phyloP scores from a whole-genome alignment of 2,113 vertebrate genomes.

The Grus americana region DNA sequence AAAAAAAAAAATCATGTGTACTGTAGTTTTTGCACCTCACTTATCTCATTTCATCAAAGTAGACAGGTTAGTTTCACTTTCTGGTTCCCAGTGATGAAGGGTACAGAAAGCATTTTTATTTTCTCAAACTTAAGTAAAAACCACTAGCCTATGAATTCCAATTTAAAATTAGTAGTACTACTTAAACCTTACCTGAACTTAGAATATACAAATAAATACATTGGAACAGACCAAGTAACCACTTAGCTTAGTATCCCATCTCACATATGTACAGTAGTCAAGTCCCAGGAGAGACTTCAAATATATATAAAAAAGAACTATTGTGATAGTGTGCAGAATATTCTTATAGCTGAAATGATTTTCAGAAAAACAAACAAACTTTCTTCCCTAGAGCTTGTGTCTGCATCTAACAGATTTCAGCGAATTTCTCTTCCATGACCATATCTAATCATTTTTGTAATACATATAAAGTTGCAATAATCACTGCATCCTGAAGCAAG shows the following conservation, averaged over 20 bases:
- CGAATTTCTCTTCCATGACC: constrained; percentile 31
- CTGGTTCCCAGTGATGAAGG: not conserved
- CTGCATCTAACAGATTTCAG: constrained; percentile 10
- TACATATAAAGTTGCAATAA: constrained; percentile 23
- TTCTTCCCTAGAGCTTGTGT: not conserved
- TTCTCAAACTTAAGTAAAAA: not conserved
- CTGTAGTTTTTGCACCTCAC: not conserved
- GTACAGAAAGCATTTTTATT: not conserved
- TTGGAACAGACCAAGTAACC: not conserved
- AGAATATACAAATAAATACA: not conserved
- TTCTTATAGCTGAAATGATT: not conserved
- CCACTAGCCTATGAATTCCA: not conserved
- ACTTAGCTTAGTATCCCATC: not conserved
- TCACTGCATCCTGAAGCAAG: not conserved
- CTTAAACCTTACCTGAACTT: not conserved
- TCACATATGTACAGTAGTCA: not conserved
- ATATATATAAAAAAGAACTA: not conserved
- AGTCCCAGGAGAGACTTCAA: not conserved
- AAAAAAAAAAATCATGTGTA: not conserved
- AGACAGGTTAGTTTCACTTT: not conserved
- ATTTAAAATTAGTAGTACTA: not conserved
- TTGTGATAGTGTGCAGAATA: not conserved
- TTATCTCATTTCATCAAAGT: not conserved
- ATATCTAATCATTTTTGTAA: constrained; percentile 25
- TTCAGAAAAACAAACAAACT: not conserved